Conservation (phyloP, 1,140 invertebrate species). For the Apolygus lucorum region DNA sequence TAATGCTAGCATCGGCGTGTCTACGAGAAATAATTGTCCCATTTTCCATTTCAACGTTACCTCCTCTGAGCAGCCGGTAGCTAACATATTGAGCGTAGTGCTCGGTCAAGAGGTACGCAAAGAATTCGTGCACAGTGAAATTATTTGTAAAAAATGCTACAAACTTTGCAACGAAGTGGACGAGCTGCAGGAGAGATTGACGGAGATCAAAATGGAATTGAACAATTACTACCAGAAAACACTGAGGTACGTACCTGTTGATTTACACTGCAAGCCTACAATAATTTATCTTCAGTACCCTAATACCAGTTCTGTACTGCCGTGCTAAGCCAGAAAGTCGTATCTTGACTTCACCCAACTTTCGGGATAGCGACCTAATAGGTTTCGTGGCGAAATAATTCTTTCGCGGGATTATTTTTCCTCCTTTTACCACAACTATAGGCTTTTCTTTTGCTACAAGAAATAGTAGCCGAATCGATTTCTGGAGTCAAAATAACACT, state of each 20-base stretch:
- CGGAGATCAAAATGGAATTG: slow-evolving; percentile 43
- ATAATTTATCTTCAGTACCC: background rate
- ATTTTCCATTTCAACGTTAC: slow-evolving; percentile 43
- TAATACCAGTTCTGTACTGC: no score
- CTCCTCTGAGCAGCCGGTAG: slow-evolving; percentile 42
- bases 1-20: slow-evolving; percentile 44
- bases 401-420: no score
- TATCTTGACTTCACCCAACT: no score
- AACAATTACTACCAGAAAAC: slow-evolving; percentile 42
- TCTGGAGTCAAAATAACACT: no score
- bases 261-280: background rate
- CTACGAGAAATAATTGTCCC: slow-evolving; percentile 44
- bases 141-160: slow-evolving; percentile 56
- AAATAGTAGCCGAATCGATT: no score
- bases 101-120: slow-evolving; percentile 43
- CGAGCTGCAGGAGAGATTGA: slow-evolving; percentile 46
- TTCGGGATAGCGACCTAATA: no score
- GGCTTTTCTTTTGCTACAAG: slow-evolving; percentile 38
- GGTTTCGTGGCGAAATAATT: no score
- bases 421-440: slow-evolving; percentile 41
- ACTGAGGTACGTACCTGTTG: slow-evolving; percentile 33
- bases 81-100: slow-evolving; percentile 43
- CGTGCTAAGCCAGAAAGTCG: no score
- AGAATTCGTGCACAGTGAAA: slow-evolving; percentile 43
- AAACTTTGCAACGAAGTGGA: slow-evolving; percentile 52